Base-by-base conservation (phyloP, 2,888 invertebrate species). In the Caenorhabditis drosophilae region DNA sequence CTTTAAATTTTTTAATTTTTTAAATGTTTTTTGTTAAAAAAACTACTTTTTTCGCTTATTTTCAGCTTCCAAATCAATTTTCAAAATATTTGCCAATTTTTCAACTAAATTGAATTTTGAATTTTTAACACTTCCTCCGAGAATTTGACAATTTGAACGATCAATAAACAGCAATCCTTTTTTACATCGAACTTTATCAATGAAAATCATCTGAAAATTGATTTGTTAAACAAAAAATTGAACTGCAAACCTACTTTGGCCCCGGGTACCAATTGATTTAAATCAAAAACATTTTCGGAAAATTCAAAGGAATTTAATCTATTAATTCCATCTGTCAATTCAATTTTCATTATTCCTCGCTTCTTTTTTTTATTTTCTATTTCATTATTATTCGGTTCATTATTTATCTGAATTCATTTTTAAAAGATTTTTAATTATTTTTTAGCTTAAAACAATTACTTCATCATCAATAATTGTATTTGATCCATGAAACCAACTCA, bases 401-500 rank as follows among this genome's bases (percentile, higher is more conserved):
- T n/a, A n/a, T n/a, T n/a, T n/a, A n/a, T n/a, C 31, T 15, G 4
- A 27, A 23, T 23, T 16, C 18, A 31, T 38, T 38, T 7, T 38
- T 7, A 11, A 38, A 12, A 38, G 7, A 12, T n/a, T n/a, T 16
- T 38, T 38, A 16, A 12, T 38, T 38, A 38, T 38, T 38, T 16
- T 16, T 12, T 16, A n/a, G 7, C 7, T 16, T 11, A n/a, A n/a
- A 38, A 11, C 16, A 34, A 42, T n/a, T n/a, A n/a, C n/a, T 9
- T 56, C 62, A 2, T 51, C 34, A 4, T 36, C 18, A 6, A 22
- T 11, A 12, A 41, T 12, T 9, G 40, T 35, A 18, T 45, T 16
- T 26, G 23, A 45, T 1, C 62, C 67, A 35, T 68, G 59, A 44
- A 68, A 68, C 68, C 68, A 68, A 4, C 49, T 35, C 15, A 68